Evolutionary conservation across 2,888 invertebrate species (phyloP).

Genomic region (Agonopterix subpropinquella): DNA sequence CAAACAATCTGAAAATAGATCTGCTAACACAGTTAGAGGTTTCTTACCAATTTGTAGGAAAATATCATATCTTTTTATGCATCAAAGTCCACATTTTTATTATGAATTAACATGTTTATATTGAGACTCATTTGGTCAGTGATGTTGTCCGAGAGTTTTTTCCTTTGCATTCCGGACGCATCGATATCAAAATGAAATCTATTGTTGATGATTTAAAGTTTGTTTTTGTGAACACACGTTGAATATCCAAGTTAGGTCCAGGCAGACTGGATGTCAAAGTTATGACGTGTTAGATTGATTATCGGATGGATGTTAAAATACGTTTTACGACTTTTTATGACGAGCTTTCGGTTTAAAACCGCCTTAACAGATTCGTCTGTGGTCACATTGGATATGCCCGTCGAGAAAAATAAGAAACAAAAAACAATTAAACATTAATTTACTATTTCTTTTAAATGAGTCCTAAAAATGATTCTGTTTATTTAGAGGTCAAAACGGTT

Average conservation of each 20-base stretch:
- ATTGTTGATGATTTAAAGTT: constrained; percentile 10
- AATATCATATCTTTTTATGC: constrained; percentile 47
- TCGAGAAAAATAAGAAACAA: constrained; percentile 10
- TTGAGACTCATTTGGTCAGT: constrained; percentile 65
- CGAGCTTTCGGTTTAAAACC: constrained; percentile 60
- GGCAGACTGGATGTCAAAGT: constrained; percentile 71
- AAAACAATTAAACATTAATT: background rate
- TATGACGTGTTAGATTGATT: constrained; percentile 78
- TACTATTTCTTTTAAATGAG: too few species aligned
- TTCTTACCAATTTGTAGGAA: constrained; percentile 60
- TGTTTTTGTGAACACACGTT: too few species aligned
- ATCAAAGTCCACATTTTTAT: constrained; percentile 59
- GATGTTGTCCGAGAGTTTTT: constrained; percentile 46
- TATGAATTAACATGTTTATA: constrained; percentile 72
- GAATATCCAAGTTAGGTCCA: constrained; percentile 44
- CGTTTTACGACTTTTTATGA: constrained; percentile 72
- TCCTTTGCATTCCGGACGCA: constrained; percentile 32
- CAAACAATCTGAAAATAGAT: constrained; percentile 39
- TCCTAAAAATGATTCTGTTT: background rate
- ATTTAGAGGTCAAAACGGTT: background rate
- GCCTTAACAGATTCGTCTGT: constrained; percentile 61
- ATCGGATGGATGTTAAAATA: constrained; percentile 76
- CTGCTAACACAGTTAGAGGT: constrained; percentile 44
- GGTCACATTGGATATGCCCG: constrained; percentile 33
- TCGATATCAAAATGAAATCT: constrained; percentile 21